phyloP scores from a whole-genome alignment of 2,797 vertebrate species.

The Hippocampus kuda region DNA sequence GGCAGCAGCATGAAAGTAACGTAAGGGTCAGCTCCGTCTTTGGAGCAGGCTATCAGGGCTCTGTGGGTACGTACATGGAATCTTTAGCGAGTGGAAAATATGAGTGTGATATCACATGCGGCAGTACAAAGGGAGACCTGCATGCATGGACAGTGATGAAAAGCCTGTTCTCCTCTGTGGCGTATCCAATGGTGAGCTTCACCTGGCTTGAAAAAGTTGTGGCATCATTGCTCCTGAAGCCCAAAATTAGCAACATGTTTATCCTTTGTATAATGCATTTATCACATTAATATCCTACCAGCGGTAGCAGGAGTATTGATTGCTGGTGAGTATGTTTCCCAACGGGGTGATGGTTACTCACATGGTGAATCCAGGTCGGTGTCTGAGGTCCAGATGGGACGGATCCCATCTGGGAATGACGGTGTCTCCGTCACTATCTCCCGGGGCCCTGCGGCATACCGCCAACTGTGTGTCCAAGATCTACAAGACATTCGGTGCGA shows the following conservation, averaged over 20 bases:
- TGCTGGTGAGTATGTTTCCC: background rate
- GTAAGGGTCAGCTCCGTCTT: conserved; percentile 81
- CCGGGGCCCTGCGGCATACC: conserved; percentile 33
- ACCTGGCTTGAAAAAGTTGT: conserved; percentile 58
- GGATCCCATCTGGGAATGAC: conserved; percentile 57
- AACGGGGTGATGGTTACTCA: conserved; percentile 38
- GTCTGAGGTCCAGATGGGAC: conserved; percentile 63
- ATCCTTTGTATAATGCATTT: background rate
- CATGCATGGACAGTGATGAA: conserved; percentile 75
- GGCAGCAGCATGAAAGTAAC: conserved; percentile 79
- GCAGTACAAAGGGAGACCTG: conserved; percentile 58
- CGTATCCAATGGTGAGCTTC: conserved; percentile 75
- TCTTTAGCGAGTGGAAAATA: background rate
- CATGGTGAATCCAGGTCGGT: conserved; percentile 48
- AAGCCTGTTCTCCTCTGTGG: conserved; percentile 72
- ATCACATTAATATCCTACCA: background rate
- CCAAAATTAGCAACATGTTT: background rate
- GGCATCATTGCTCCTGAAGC: conserved; percentile 44
- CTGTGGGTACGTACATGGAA: conserved; percentile 47
- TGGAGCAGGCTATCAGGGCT: conserved; percentile 66
- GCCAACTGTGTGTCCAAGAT: conserved; percentile 65
- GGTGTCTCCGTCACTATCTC: conserved; percentile 34
- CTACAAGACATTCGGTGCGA: conserved; percentile 29
- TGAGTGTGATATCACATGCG: background rate
- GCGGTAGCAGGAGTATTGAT: background rate